phyloP scores from a whole-genome alignment of 2,888 invertebrate genomes.

The Craniophora ligustri region DNA sequence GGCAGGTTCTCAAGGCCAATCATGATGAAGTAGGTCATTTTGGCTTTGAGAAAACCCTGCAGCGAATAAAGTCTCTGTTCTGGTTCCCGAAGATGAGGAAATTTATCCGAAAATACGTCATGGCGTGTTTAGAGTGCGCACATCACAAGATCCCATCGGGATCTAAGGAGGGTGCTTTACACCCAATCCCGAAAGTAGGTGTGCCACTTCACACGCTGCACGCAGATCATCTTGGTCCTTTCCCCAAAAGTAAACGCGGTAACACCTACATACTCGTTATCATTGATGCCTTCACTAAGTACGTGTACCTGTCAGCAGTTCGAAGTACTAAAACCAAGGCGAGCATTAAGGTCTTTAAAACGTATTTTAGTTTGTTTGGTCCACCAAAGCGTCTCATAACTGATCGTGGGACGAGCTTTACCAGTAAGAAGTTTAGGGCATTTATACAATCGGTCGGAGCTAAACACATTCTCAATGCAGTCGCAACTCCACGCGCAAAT shows the following conservation, averaged over 20 bases:
- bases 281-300: constrained; percentile 7
- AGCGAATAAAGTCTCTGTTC: not conserved
- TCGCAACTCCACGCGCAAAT: too few relatives aligned
- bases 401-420: constrained; percentile 5
- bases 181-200: constrained; percentile 7
- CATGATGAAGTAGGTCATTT: constrained; percentile 17
- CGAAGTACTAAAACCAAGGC: constrained; percentile 3
- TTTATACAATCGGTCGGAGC: not conserved
- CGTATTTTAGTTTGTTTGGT: constrained; percentile 4
- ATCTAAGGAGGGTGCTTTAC: not conserved
- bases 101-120: constrained; percentile 4
- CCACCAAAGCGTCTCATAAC: constrained; percentile 5
- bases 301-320: not conserved
- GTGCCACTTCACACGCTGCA: not conserved
- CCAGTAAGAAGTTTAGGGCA: not conserved
- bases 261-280: constrained; percentile 8
- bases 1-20: constrained; percentile 3
- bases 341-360: constrained; percentile 1
- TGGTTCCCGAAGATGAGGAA: constrained; percentile 16
- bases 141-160: constrained; percentile 1
- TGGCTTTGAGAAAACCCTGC: constrained; percentile 9
- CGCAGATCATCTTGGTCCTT: not conserved
- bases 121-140: constrained; percentile 6
- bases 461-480: too few relatives aligned
- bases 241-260: not conserved